phyloP scores from a whole-genome alignment of 1,140 invertebrate genomes.

The Neoseiulus cucumeris region DNA sequence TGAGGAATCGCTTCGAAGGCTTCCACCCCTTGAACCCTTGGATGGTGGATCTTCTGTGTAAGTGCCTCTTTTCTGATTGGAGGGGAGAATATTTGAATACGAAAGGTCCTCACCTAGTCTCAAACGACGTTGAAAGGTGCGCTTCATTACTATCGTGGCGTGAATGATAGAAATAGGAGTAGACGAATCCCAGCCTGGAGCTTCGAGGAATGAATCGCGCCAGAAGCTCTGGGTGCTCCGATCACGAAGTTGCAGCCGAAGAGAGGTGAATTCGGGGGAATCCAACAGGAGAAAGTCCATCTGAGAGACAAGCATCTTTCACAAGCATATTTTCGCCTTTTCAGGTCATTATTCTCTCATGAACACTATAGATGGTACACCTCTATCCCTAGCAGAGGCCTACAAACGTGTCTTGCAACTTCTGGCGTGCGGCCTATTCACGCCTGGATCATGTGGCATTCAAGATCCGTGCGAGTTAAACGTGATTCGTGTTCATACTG shows the following conservation, averaged over 20 bases:
- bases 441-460: constrained; percentile 82
- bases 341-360: constrained; percentile 85
- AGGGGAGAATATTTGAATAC: too few species aligned
- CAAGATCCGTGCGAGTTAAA: constrained; percentile 81
- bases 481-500: constrained; percentile 66
- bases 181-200: too few species aligned
- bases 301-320: too few species aligned
- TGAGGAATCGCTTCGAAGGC: constrained; percentile 67
- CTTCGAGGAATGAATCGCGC: too few species aligned
- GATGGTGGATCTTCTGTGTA: constrained; percentile 77
- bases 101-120: too few species aligned
- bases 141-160: too few species aligned
- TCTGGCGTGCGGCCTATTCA: constrained; percentile 73
- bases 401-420: constrained; percentile 67
- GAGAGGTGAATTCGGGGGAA: too few species aligned
- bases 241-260: too few species aligned
- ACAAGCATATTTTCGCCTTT: constrained; percentile 20
- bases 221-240: too few species aligned
- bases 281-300: too few species aligned
- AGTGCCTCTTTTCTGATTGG: constrained; percentile 17
- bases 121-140: too few species aligned
- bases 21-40: constrained; percentile 76
- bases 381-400: constrained; percentile 71
- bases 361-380: constrained; percentile 81
- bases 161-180: too few species aligned